A percentile compares a stretch with the other conserved stretches of the same genome.
Conservation (phyloP, 2,113 vertebrate species). For the Peromyscus polionotus region DNA sequence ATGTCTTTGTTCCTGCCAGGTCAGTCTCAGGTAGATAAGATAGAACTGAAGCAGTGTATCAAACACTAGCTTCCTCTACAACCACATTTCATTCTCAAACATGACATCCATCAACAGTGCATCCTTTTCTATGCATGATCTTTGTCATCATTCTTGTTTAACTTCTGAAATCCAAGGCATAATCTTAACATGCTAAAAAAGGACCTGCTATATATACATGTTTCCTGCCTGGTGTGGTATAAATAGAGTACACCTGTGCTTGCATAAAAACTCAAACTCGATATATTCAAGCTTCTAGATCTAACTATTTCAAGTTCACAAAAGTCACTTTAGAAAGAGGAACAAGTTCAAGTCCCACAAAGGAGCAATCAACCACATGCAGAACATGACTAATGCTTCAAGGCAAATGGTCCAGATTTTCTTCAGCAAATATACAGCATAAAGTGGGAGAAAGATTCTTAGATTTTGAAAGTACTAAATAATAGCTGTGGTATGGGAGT, state of each 20-base stretch:
- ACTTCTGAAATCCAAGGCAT: slow-evolving; percentile 19
- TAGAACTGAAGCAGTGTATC: rapidly evolving
- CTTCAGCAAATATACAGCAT: not conserved
- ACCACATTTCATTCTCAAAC: not conserved
- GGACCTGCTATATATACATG: not conserved
- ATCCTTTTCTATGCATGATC: not conserved
- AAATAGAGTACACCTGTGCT: slow-evolving; percentile 54
- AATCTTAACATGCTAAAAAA: slow-evolving; percentile 17
- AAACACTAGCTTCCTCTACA: not conserved
- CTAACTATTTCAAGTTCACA: not conserved
- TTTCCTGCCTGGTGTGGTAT: not conserved
- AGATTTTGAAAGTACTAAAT: not conserved
- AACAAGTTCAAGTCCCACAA: slow-evolving; percentile 9
- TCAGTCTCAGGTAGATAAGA: not conserved
- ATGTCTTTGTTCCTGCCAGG: not conserved
- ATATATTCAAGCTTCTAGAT: slow-evolving; percentile 38
- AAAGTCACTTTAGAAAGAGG: not conserved
- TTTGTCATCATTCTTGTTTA: not conserved
- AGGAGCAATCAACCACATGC: not conserved
- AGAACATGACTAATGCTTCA: not conserved
- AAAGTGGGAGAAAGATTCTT: not conserved
- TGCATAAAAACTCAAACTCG: slow-evolving; percentile 15
- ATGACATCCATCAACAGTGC: not conserved
- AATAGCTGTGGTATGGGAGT: not conserved
- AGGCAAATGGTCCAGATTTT: not conserved